These are phyloP conservation scores for Discoglossus pictus DNA, from an alignment of 2,797 vertebrate species.

Conservation along the genomic window DNA sequence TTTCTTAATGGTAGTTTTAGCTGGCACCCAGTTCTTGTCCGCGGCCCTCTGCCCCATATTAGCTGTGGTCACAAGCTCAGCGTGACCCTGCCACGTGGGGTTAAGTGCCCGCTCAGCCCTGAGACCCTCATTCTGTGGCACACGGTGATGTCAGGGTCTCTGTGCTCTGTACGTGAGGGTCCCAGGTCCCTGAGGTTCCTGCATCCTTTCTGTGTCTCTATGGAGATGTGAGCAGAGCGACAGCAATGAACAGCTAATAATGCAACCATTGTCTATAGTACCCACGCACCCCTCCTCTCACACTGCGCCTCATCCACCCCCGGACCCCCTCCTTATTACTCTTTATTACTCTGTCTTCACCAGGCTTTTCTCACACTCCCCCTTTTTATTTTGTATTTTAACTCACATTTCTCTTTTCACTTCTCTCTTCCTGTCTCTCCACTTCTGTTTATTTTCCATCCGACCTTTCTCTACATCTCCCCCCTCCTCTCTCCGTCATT, in stretches of 20 bases:
- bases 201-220: slow-evolving; percentile 33
- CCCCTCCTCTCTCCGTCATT: too few relatives aligned
- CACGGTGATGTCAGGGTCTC: background rate
- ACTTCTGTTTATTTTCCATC: too few relatives aligned
- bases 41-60: background rate
- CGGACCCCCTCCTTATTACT: background rate
- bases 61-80: background rate
- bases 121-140: background rate
- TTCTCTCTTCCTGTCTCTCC: too few relatives aligned
- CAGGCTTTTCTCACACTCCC: slow-evolving; percentile 35
- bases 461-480: too few relatives aligned
- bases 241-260: slow-evolving; percentile 25
- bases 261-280: slow-evolving; percentile 30
- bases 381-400: background rate
- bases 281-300: background rate
- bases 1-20: too few relatives aligned
- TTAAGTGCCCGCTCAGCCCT: slow-evolving; percentile 3
- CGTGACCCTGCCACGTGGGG: slow-evolving; percentile 29
- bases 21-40: background rate
- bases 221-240: slow-evolving; percentile 30
- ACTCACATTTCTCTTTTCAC: too few relatives aligned
- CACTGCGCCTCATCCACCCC: background rate
- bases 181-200: slow-evolving; percentile 13
- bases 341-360: slow-evolving; percentile 16
- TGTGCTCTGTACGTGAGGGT: slow-evolving; percentile 2